Conservation (phyloP, 2,797 vertebrate genomes). For the Galaxias olidus region DNA sequence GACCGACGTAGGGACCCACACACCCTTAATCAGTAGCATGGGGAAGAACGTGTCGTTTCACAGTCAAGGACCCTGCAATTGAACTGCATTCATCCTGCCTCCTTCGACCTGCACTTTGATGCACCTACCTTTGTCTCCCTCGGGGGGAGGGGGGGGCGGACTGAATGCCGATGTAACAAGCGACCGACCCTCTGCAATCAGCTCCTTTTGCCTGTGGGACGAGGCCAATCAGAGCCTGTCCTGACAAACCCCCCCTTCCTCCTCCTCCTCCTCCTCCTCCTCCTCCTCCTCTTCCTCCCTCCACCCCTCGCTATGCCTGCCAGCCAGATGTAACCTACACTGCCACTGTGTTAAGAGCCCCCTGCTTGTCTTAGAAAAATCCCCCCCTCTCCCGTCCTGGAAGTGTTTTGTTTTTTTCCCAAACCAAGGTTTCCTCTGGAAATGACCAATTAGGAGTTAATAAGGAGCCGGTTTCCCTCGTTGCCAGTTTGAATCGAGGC, state of each 20-base stretch:
- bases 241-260: background rate
- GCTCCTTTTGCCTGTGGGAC: slow-evolving; percentile 59
- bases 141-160: slow-evolving; percentile 65
- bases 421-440: slow-evolving; percentile 76
- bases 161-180: slow-evolving; percentile 65
- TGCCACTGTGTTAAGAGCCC: slow-evolving; percentile 59
- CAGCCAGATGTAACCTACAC: slow-evolving; percentile 64
- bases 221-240: slow-evolving; percentile 66
- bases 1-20: slow-evolving; percentile 51
- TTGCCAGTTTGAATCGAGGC: slow-evolving; percentile 70
- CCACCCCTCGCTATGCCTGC: slow-evolving; percentile 44
- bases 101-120: slow-evolving; percentile 51
- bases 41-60: slow-evolving; percentile 66
- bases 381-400: slow-evolving; percentile 59
- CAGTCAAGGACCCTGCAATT: slow-evolving; percentile 63
- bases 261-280: background rate
- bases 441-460: slow-evolving; percentile 77
- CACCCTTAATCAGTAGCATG: slow-evolving; percentile 67
- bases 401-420: slow-evolving; percentile 55
- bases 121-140: slow-evolving; percentile 46
- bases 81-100: slow-evolving; percentile 46
- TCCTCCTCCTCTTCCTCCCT: background rate
- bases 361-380: slow-evolving; percentile 69
- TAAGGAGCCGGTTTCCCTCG: slow-evolving; percentile 72
- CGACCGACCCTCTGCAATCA: slow-evolving; percentile 64